Conservation (phyloP, 2,113 vertebrate species). For the Porphyrio hochstetteri region DNA sequence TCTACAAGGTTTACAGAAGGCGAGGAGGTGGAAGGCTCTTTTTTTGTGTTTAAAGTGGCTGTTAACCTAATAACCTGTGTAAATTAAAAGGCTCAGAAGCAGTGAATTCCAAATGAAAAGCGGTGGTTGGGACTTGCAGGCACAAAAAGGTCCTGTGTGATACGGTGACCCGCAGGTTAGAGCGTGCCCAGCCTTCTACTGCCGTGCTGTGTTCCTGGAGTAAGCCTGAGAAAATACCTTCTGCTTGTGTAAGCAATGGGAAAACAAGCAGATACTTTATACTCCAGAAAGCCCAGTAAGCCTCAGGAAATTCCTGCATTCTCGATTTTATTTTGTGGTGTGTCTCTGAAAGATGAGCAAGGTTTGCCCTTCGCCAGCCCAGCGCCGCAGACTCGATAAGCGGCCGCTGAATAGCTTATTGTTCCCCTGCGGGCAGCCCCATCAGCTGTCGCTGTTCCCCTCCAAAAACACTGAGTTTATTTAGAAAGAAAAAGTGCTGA, state of each 20-base stretch:
- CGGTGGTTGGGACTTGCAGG: neutral
- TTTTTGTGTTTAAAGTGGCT: neutral
- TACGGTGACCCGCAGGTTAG: neutral
- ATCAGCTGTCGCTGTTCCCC: conserved; percentile 44
- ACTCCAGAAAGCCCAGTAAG: neutral
- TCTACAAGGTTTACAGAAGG: neutral
- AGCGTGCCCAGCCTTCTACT: neutral
- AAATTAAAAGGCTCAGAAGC: neutral
- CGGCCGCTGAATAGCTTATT: conserved; percentile 57
- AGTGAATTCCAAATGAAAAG: neutral
- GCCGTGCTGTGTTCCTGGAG: neutral
- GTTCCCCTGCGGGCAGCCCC: conserved; percentile 15
- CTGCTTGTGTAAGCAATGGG: conserved; percentile 35
- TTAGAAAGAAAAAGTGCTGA: conserved; percentile 13
- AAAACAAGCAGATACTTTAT: conserved; percentile 49
- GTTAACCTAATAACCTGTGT: neutral
- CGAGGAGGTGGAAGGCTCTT: neutral
- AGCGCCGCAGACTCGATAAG: neutral
- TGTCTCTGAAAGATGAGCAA: conserved; percentile 49
- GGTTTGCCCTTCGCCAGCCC: conserved; percentile 28
- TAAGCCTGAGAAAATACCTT: neutral
- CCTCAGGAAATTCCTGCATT: conserved; percentile 68
- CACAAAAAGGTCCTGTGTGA: neutral
- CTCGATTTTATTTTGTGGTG: conserved; percentile 36
- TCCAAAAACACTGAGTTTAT: conserved; percentile 1